Conservation (phyloP, 2,113 vertebrate species). For the Stomatorhinus ivindoensis region DNA sequence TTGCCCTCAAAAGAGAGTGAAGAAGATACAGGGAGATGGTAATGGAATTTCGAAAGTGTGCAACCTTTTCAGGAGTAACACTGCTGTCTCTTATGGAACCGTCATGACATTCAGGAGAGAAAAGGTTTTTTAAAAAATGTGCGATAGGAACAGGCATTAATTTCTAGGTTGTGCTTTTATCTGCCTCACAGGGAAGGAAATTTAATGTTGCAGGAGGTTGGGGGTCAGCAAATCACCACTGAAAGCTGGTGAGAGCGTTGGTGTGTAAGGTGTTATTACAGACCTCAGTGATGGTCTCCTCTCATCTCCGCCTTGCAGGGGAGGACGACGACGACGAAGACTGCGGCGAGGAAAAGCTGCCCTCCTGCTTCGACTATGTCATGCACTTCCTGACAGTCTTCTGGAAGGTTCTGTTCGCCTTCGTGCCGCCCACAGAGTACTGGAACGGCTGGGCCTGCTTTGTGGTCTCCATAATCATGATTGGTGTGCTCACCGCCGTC, state of each 20-base stretch:
- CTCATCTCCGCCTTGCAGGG: slow-evolving; percentile 36
- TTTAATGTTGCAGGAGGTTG: neutral
- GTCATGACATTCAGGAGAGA: slow-evolving; percentile 7
- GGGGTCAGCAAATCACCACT: neutral
- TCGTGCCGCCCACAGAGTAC: slow-evolving; percentile 95
- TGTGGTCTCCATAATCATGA: slow-evolving; percentile 93
- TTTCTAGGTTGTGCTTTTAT: slow-evolving; percentile 1
- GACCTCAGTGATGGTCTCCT: neutral
- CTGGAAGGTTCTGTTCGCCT: slow-evolving; percentile 98
- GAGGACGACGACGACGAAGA: slow-evolving; percentile 91
- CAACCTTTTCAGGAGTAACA: neutral
- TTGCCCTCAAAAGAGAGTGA: neutral
- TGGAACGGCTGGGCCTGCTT: slow-evolving; percentile 99
- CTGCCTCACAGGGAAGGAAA: neutral
- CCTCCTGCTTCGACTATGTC: slow-evolving; percentile 98
- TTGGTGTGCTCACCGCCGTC: slow-evolving; percentile 89
- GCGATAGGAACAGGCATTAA: neutral
- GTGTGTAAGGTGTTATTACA: slow-evolving; percentile 1
- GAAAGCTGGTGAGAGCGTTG: neutral
- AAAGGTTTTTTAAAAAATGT: neutral
- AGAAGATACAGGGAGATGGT: neutral
- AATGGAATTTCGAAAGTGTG: slow-evolving; percentile 2
- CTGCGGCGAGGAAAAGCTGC: slow-evolving; percentile 95
- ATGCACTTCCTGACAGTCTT: slow-evolving; percentile 99
- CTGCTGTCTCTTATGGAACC: neutral